Evolutionary conservation across 1,140 invertebrate genomes (phyloP).

Genomic region (Copidosoma floridanum): DNA sequence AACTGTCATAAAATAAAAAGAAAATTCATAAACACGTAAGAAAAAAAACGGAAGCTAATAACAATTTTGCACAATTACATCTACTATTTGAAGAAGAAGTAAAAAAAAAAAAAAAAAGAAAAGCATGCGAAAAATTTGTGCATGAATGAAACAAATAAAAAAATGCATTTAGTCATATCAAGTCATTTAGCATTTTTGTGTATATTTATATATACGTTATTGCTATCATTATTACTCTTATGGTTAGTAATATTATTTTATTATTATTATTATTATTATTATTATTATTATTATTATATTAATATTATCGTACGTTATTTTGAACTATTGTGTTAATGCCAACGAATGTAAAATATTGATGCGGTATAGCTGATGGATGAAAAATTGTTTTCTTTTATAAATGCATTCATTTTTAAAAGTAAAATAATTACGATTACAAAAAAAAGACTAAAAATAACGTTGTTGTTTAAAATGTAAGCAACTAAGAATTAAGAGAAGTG

Average conservation of each 20-base stretch:
- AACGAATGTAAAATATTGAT: slow-evolving; percentile 21
- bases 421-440: slow-evolving; percentile 14
- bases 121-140: slow-evolving; percentile 34
- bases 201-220: slow-evolving; percentile 47
- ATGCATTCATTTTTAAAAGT: no score
- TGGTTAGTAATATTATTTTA: slow-evolving; percentile 31
- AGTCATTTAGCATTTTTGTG: slow-evolving; percentile 55
- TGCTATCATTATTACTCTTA: slow-evolving; percentile 24
- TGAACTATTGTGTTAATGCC: slow-evolving; percentile 13
- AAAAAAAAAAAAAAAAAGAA: slow-evolving; percentile 32
- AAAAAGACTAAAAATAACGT: neutral
- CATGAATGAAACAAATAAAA: no score
- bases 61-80: slow-evolving; percentile 18
- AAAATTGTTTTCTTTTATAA: slow-evolving; percentile 9
- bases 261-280: slow-evolving; percentile 29
- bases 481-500: no score
- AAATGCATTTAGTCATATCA: slow-evolving; percentile 53
- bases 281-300: no score
- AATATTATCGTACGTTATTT: slow-evolving; percentile 24
- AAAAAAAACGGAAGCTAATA: no score
- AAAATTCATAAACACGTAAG: no score
- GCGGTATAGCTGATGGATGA: no score
- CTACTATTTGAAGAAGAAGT: slow-evolving; percentile 17
- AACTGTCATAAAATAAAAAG: slow-evolving; percentile 27
- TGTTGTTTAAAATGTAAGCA: no score